Evolutionary conservation across 92 coral and sea anemone species (phyloP), one percentile per base, ranked within the genome.

Genomic region (Siderastrea radians): DNA sequence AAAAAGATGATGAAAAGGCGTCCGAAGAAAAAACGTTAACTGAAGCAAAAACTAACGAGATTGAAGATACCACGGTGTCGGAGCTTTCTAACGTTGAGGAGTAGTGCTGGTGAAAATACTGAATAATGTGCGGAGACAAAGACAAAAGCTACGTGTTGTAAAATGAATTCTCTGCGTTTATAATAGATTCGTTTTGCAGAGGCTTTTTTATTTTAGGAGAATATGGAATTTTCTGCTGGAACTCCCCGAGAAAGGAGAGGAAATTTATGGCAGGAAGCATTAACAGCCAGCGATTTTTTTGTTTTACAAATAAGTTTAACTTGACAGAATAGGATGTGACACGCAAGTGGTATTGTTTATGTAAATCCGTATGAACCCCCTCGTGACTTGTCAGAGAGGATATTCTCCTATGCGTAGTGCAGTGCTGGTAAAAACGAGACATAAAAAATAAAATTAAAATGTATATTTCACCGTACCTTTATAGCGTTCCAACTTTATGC

Each of bases 21-120:
- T 0, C 26, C 6, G 82, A 26, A 7, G 88, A 84, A 47, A 63
- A 63, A 38, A 53, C 45, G 1, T 5, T 47, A 59, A 65, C 6
- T n/a, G 73, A 60, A 49, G 47, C 57, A 16, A 76, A 84, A 74
- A 51, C 67, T 7, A 52, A 62, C 5, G 88, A 75, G 4, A 61
- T 15, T 14, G 73, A 49, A 48, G 73, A 74, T 50, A 4, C 50
- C 3, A 10, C 62, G 1, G 46, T 50, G 15, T 48, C 50, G 50
- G 88, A 84, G 14, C 5, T 9, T 14, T 15, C 61, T 16, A 67
- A 75, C 26, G 43, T 5, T 17, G 82, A 84, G 12, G 53, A 75
- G 52, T 26, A 53, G 15, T 49, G 4, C 6, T 9, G 49, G 10
- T 49, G 8, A 49, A 65, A 43, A 49, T 16, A 65, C 6, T 15